Evolutionary conservation across 30 jellyfish, hydroid and myxozoan genomes (phyloP).

Genomic region (Turritopsis dohrnii): DNA sequence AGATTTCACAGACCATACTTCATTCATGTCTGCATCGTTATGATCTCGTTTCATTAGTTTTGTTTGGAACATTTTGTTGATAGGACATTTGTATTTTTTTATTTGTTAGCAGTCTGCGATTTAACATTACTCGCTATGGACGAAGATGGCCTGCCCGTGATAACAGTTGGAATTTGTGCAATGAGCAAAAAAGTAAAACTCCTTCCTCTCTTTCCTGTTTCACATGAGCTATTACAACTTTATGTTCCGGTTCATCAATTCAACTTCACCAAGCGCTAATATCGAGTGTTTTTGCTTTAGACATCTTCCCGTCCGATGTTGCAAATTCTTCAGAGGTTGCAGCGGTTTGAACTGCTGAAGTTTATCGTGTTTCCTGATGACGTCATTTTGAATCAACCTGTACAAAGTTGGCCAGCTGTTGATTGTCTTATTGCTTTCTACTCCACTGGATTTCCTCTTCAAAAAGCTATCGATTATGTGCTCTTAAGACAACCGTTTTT

Average conservation of each 20-base stretch:
- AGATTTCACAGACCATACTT: too few relatives aligned
- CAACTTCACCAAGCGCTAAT: background rate
- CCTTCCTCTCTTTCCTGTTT: background rate
- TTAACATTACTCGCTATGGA: too few relatives aligned
- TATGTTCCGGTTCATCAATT: background rate
- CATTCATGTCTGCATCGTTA: too few relatives aligned
- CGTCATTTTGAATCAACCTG: slow-evolving; percentile 58
- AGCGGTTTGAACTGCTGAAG: slow-evolving; percentile 45
- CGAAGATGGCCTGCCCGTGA: too few relatives aligned
- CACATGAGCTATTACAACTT: too few relatives aligned
- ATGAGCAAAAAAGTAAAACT: slow-evolving; percentile 75
- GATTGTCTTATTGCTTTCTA: slow-evolving; percentile 77
- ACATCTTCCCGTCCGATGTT: slow-evolving; percentile 86
- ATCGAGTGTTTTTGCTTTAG: slow-evolving; percentile 15
- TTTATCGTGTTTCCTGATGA: slow-evolving; percentile 90
- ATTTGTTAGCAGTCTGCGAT: too few relatives aligned
- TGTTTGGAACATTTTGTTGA: too few relatives aligned
- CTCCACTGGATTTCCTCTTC: slow-evolving; percentile 86
- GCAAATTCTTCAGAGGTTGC: slow-evolving; percentile 70
- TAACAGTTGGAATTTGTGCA: slow-evolving; percentile 86
- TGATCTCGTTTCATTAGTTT: too few relatives aligned
- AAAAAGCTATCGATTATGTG: slow-evolving; percentile 75
- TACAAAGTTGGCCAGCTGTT: slow-evolving; percentile 94
- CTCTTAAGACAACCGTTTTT: slow-evolving; percentile 74
- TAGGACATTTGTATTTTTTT: too few relatives aligned